Evolutionary conservation across 2,113 vertebrate genomes (phyloP), one percentile per base, ranked within the genome.

Genomic region (Carlito syrichta): DNA sequence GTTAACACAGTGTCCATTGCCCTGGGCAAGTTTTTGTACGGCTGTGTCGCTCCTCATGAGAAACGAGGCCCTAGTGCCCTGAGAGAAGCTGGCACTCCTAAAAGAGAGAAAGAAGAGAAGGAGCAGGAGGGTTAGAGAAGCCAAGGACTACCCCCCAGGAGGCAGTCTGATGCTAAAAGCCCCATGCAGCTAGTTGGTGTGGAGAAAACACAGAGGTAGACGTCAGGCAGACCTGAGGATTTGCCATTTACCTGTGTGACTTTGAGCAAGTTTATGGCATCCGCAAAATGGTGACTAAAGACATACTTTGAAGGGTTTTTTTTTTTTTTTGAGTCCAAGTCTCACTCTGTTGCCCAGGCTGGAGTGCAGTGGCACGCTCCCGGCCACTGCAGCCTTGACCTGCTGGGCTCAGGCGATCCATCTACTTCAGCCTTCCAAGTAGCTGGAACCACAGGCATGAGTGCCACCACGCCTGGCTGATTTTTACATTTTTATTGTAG

Each of bases 41-140:
- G 99, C 99, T 0, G 99, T 99, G 98, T 99, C 99, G 0, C 99
- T 99, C 76, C 99, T 98, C 98, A 99, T 97, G 95, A 99, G 99
- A 94, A 99, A 98, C 13, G 98, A 99, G 38, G 99, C 99, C 76
- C 99, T 99, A 0, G 99, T 98, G 85, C 99, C 99, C 98, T 99
- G 99, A 54, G 99, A 99, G 98, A 99, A 99, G 98, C 99, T 99
- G 98, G 99, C 99, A 30, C 99, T 99, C 98, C 99, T 99, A 48
- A 30, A 82, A 95, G 6, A 43, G 96, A 76, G 56, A 96, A 95
- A 45, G 43, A 45, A 89, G 96, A 23, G 85, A 35, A 35, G 1
- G 56, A n/a, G n/a, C 6, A 1, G 0, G 0, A 8, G 14, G 27
- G 45, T 96, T 45, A 95, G 81, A 91, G 30, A 81, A 32, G 43